Base-by-base conservation (phyloP, 1,140 invertebrate genomes). In the Gryon sp. region DNA sequence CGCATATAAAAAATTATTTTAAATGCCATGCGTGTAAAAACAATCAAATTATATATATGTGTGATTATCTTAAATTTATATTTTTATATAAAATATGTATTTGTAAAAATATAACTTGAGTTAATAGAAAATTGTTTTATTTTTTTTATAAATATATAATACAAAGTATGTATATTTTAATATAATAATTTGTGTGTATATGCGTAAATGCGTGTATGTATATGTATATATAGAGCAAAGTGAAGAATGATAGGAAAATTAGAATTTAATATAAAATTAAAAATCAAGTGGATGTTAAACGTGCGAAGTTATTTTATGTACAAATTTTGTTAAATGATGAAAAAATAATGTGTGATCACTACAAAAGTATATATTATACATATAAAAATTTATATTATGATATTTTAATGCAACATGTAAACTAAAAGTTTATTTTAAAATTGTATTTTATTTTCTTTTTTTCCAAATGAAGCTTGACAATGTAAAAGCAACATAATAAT, bases 261-360 rank as follows among this genome's bases (percentile, higher is more conserved):
- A 52, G 14, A 60, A 32, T 52, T 59, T 69, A 41, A 32, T 22
- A 55, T 50, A 41, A 59, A 59, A 50, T 59, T 55, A 41, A n/a
- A 16, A 57, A 41, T 55, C 18, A 45, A 45, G 16, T 7, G 8
- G 28, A 32, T 68, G 63, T 57, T 57, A 32, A 57, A 32, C 41
- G 32, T 20, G n/a, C 19, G 12, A 55, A 43, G 28, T 68, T 68
- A 36, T 57, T 55, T 68, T 46, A 36, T 65, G 59, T 63, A 45
- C 6, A 68, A 68, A 68, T 68, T 68, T 59, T 68, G 52, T 68
- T 68, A 53, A 53, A 48, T 12, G 20, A 38, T 46, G 14, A 38
- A 48, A 57, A 26, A n/a, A n/a, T n/a, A n/a, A 57, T 28, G 22
- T 59, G 53, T 38, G 41, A 45, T 46, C 8, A 16, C 14, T 24